Evolutionary conservation across 2,888 invertebrate genomes (phyloP).

Genomic region (Apotomis capreana): DNA sequence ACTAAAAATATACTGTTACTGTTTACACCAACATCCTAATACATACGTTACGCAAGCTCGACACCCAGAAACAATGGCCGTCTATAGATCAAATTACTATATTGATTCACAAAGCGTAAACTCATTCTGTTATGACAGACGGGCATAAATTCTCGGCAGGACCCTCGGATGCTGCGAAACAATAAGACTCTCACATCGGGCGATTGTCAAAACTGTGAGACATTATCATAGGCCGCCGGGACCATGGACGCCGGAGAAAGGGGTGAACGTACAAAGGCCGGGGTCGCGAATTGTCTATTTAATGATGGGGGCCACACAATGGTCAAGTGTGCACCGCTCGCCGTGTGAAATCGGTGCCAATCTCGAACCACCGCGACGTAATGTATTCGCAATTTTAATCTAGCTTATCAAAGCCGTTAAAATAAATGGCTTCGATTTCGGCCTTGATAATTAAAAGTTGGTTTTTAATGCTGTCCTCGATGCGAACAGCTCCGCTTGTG

Average conservation of each 20-base stretch:
- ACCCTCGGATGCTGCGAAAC: conserved; percentile 80
- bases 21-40: conserved; percentile 71
- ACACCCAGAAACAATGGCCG: conserved; percentile 79
- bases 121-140: conserved; percentile 82
- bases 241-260: conserved; percentile 71
- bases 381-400: conserved; percentile 27
- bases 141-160: conserved; percentile 79
- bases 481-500: conserved; percentile 31
- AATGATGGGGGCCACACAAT: conserved; percentile 72
- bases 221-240: conserved; percentile 68
- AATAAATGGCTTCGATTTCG: conserved; percentile 31
- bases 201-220: conserved; percentile 73
- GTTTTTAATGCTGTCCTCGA: conserved; percentile 34
- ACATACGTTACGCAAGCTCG: conserved; percentile 72
- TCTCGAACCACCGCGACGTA: conserved; percentile 47
- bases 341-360: conserved; percentile 73
- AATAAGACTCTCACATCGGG: conserved; percentile 70
- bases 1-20: conserved; percentile 64
- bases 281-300: conserved; percentile 73
- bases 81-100: conserved; percentile 78
- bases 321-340: conserved; percentile 68
- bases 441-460: conserved; percentile 41
- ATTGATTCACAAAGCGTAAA: conserved; percentile 82
- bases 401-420: conserved; percentile 23
- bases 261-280: conserved; percentile 61